These are phyloP conservation scores for Aurelia coerulea DNA, from an alignment of 30 jellyfish, hydroid and myxozoan genomes.

Conservation along the genomic window DNA sequence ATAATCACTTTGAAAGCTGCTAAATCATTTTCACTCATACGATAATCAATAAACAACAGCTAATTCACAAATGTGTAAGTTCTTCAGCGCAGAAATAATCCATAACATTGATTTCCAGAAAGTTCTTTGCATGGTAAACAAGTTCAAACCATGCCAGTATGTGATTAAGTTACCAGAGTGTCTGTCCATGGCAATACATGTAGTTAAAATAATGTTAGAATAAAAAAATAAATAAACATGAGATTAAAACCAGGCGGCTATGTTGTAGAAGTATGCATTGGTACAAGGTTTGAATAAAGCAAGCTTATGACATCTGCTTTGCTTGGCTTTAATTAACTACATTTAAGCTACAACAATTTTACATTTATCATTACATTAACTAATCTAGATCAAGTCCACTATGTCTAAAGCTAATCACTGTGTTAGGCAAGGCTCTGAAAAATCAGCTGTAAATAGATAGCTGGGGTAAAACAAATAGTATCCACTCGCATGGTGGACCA, in stretches of 20 bases:
- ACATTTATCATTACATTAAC: neutral
- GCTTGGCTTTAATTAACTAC: neutral
- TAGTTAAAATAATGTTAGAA: constrained; percentile 12
- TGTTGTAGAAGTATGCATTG: neutral
- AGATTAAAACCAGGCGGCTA: constrained; percentile 9
- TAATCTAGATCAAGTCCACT: too few species aligned
- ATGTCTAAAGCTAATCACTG: too few species aligned
- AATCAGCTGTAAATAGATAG: too few species aligned
- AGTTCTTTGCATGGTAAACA: neutral
- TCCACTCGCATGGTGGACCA: too few species aligned
- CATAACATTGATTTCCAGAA: too few species aligned
- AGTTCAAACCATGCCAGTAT: neutral
- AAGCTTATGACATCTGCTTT: neutral
- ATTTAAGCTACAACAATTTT: neutral
- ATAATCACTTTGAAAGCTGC: neutral
- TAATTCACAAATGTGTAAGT: neutral
- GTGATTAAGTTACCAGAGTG: neutral
- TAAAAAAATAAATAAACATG: constrained; percentile 48
- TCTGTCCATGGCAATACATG: neutral
- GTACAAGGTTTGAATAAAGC: too few species aligned
- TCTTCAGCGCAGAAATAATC: too few species aligned
- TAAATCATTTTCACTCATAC: too few species aligned
- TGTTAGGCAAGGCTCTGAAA: too few species aligned
- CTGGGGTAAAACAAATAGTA: too few species aligned
- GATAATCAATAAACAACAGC: neutral